Percentiles rank a stretch among this genome's conserved stretches.
Conservation (phyloP, 37 sponge, comb jelly and placozoan species). For the Agelas oroides region DNA sequence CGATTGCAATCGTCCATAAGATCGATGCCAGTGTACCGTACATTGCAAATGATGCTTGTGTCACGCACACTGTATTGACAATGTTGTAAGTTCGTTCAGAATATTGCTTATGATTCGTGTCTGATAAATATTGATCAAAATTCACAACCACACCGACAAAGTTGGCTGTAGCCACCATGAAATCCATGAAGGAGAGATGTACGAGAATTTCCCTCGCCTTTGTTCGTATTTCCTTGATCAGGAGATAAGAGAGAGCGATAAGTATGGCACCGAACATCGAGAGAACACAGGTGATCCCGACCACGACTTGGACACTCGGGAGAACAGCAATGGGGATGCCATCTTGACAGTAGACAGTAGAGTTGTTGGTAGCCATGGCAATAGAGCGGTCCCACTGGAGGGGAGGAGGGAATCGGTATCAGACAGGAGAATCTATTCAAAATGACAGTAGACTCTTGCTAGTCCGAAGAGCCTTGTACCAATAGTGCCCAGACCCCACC, state of each 20-base stretch:
- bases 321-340: not conserved
- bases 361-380: no score
- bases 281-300: conserved; percentile 50
- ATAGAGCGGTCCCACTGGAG: no score
- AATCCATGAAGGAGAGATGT: conserved; percentile 75
- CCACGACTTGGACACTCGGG: conserved; percentile 19
- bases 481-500: no score
- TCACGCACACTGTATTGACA: conserved; percentile 2
- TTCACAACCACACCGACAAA: conserved; percentile 51
- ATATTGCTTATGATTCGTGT: not conserved
- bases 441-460: no score
- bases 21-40: conserved; percentile 61
- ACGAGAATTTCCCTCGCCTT: conserved; percentile 71
- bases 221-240: conserved; percentile 47
- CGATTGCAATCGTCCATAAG: conserved; percentile 73
- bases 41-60: conserved; percentile 65
- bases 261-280: conserved; percentile 65
- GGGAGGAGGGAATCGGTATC: no score
- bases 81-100: not conserved
- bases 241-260: conserved; percentile 71
- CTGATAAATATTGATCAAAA: conserved; percentile 20
- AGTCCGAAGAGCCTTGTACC: no score
- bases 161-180: conserved; percentile 55
- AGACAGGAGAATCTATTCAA: no score
- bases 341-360: not conserved